These are phyloP conservation scores for Virgularia gustaviana DNA, from an alignment of 92 coral and sea anemone genomes.

Conservation along the genomic window DNA sequence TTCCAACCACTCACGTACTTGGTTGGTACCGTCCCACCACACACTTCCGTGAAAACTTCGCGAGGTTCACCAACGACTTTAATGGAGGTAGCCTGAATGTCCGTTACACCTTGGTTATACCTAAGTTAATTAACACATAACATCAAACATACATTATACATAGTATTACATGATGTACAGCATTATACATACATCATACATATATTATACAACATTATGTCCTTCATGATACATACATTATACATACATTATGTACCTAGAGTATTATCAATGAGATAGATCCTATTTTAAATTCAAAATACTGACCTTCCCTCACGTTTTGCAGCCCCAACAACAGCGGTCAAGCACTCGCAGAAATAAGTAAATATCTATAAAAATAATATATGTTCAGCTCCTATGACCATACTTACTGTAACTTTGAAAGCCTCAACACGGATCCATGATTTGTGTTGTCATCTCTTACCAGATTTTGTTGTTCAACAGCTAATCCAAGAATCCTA, in stretches of 20 bases:
- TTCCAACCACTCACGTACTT: constrained; percentile 57
- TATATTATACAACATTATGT: no score
- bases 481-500: constrained; percentile 88
- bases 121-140: constrained; percentile 45
- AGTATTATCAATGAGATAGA: no score
- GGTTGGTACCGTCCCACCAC: constrained; percentile 80
- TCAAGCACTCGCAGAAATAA: constrained; percentile 81
- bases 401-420: no score
- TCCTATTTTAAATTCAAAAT: no score
- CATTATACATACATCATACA: no score
- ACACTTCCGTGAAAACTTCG: constrained; percentile 76
- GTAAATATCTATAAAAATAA: constrained; percentile 66
- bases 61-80: constrained; percentile 67
- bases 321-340: constrained; percentile 76
- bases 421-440: no score
- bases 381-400: no score
- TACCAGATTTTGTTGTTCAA: constrained; percentile 88
- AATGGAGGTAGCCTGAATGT: constrained; percentile 83
- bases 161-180: not conserved
- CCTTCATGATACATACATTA: no score
- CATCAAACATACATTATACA: not conserved
- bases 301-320: constrained; percentile 96
- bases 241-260: no score
- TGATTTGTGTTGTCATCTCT: not conserved
- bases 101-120: constrained; percentile 94